A percentile compares a stretch with the other conserved stretches of the same genome.
Conservation (phyloP, 2,888 invertebrate species). For the Panzeria rudis region DNA sequence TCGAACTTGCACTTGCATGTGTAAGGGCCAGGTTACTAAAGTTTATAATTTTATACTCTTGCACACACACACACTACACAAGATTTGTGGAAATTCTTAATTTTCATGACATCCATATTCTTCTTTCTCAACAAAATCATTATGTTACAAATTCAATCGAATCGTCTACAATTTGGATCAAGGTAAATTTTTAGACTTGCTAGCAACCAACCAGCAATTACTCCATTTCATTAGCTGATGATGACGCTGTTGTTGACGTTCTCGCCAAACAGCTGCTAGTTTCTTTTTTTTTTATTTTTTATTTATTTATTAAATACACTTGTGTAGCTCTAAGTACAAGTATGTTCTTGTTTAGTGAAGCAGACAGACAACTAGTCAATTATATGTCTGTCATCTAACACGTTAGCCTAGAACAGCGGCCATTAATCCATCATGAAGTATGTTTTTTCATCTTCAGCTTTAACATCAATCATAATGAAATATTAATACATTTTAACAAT, state of each 20-base stretch:
- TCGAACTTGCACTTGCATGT: too few species aligned
- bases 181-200: conserved; percentile 38
- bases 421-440: conserved; percentile 50
- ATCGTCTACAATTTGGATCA: conserved; percentile 13
- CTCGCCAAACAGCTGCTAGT: conserved; percentile 57
- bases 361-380: conserved; percentile 9
- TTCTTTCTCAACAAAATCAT: neutral
- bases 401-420: conserved; percentile 31
- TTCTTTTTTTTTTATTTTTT: neutral
- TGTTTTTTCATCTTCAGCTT: conserved; percentile 11
- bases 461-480: conserved; percentile 68
- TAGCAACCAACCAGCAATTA: neutral
- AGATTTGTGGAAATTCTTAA: neutral
- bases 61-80: neutral
- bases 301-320: conserved; percentile 8
- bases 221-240: conserved; percentile 26
- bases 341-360: neutral
- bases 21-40: too few species aligned
- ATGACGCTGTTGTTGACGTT: conserved; percentile 17
- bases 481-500: conserved; percentile 49
- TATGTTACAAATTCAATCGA: conserved; percentile 12
- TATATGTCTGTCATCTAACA: conserved; percentile 47
- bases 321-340: neutral
- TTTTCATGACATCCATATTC: neutral
- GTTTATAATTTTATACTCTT: too few species aligned